A percentile compares a stretch with the other conserved stretches of the same genome.
Conservation (phyloP, 92 coral and sea anemone genomes). For the Umimayanthus kanabou region DNA sequence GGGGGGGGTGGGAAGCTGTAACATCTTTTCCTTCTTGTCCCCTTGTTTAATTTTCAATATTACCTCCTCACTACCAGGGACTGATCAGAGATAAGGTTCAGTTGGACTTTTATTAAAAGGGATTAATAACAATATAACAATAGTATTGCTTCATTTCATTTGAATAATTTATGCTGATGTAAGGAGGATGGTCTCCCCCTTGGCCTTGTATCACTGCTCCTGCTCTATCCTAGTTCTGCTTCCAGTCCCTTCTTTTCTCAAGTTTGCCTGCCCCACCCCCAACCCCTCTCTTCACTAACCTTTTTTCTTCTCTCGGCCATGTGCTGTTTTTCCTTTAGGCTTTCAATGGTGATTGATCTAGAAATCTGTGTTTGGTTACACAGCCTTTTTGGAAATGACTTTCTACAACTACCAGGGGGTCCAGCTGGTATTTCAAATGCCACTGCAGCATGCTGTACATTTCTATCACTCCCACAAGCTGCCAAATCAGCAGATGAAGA, state of each 20-base stretch:
- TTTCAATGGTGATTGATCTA: constrained; percentile 24
- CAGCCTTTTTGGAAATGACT: constrained; percentile 24
- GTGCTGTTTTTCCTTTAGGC: constrained; percentile 24
- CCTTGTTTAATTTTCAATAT: no score
- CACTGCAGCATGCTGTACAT: constrained; percentile 14
- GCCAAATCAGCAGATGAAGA: background rate
- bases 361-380: constrained; percentile 16
- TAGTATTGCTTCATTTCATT: no score
- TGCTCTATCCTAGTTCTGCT: no score
- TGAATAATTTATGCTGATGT: no score
- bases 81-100: no score
- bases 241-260: background rate
- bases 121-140: no score
- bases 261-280: background rate
- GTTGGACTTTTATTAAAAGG: no score
- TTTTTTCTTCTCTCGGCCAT: constrained; percentile 35
- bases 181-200: no score
- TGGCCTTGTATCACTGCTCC: no score
- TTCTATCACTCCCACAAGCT: background rate
- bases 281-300: background rate
- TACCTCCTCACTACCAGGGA: no score
- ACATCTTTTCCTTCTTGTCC: no score
- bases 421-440: constrained; percentile 37
- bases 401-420: constrained; percentile 6
- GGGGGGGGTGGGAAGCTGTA: no score